These are phyloP conservation scores for Potamilus streckersoni DNA, from an alignment of 1,140 invertebrate genomes.

Conservation along the genomic window DNA sequence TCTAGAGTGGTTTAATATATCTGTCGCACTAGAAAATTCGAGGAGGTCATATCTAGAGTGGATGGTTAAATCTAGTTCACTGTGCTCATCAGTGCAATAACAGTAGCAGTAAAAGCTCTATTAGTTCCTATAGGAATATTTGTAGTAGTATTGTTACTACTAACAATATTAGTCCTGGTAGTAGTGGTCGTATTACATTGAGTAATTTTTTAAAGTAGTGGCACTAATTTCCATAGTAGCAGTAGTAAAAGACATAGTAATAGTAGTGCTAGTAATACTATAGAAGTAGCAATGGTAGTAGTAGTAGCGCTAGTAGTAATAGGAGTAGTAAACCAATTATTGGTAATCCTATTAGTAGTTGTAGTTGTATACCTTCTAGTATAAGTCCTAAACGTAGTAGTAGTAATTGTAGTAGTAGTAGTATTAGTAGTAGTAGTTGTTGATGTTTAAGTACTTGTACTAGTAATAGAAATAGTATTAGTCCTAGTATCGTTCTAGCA, in stretches of 20 bases:
- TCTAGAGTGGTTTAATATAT: too few species aligned
- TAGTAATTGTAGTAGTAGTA: constrained; percentile 3
- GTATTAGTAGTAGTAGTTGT: constrained; percentile 5
- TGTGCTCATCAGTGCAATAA: too few species aligned
- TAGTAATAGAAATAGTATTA: constrained; percentile 4
- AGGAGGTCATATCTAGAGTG: too few species aligned
- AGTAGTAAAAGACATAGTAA: not conserved
- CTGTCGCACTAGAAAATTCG: too few species aligned
- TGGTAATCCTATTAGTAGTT: constrained; percentile 9
- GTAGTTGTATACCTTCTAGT: constrained; percentile 10
- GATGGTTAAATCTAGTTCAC: too few species aligned
- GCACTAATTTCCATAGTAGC: not conserved
- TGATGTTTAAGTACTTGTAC: not conserved
- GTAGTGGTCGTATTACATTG: too few species aligned
- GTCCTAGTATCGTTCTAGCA: not conserved
- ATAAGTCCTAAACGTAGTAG: constrained; percentile 2
- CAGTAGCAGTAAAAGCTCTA: too few species aligned
- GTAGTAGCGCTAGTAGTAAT: constrained; percentile 6
- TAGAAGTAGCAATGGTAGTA: constrained; percentile 6
- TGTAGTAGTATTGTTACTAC: too few species aligned
- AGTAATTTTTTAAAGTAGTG: too few species aligned
- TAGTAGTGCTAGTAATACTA: too few species aligned
- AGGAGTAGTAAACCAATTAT: not conserved
- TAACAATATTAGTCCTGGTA: too few species aligned
- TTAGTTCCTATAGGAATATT: too few species aligned